Conservation (phyloP, 2,113 vertebrate species). For the Chaenocephalus aceratus region DNA sequence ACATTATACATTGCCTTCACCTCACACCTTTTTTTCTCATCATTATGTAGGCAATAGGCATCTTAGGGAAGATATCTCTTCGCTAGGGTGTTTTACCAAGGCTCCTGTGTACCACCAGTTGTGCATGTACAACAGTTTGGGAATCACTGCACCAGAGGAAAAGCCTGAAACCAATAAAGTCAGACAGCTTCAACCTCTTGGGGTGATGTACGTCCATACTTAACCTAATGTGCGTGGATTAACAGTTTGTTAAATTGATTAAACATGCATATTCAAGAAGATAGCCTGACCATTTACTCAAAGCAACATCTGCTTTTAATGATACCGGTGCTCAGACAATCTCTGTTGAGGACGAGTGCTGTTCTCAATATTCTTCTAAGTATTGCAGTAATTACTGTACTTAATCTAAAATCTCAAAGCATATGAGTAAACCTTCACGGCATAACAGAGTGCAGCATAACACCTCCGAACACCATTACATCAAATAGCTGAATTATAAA, state of each 20-base stretch:
- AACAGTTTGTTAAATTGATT: too few relatives aligned
- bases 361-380: conserved; percentile 1
- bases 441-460: conserved; percentile 2
- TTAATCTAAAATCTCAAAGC: conserved; percentile 37
- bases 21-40: too few relatives aligned
- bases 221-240: too few relatives aligned
- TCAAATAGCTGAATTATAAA: conserved; percentile 53
- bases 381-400: conserved; percentile 6
- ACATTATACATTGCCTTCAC: too few relatives aligned
- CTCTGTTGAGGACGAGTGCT: not conserved
- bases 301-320: conserved; percentile 1
- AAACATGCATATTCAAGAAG: too few relatives aligned
- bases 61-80: too few relatives aligned
- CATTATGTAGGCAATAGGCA: too few relatives aligned
- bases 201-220: too few relatives aligned
- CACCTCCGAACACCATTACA: conserved; percentile 53
- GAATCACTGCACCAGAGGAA: too few relatives aligned
- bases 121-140: not conserved
- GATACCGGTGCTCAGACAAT: not conserved
- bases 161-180: not conserved
- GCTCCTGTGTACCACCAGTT: too few relatives aligned
- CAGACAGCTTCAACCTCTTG: not conserved
- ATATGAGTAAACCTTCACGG: conserved; percentile 9
- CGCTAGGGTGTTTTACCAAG: too few relatives aligned
- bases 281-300: not conserved